Evolutionary conservation across 2,888 invertebrate genomes (phyloP), one percentile per base, ranked within the genome.

Genomic region (Ectemnius continuus): DNA sequence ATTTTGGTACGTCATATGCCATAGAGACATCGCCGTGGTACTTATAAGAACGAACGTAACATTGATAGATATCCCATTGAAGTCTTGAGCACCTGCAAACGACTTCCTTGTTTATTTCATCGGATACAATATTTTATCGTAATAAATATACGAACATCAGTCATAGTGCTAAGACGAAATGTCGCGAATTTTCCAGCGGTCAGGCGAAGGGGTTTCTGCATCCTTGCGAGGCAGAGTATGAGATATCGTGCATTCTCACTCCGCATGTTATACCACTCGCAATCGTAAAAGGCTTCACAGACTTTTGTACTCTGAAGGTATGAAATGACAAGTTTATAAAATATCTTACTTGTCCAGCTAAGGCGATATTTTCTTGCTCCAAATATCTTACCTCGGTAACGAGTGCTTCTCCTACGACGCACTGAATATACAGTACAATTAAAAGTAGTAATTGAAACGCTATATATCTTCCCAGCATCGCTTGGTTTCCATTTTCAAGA

Each of bases 161-260:
- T 93, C 71, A 93, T 92, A 23, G 93, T 92, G 66, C 91, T 90
- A 36, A 93, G 88, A 2, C 93, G 93, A 18, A 93, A 88, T 0
- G 90, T 92, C 73, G 92, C 92, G 80, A 93, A 91, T 86, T 93
- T 93, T 6, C 93, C 93, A 36, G 93, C 93, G 0, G 92, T 92
- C 3, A 93, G 90, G 52, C 88, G 87, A 62, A 93, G 86, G 0
- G 93, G 93, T 18, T 91, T 91, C 77, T 93, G 92, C 80, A 92
- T 92, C 79, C 93, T 89, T 73, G 92, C 92, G 80, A 92, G 87
- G 69, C 93, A 92, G 23, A 93, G 87, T 23, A 92, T 87, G 18
- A 93, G 83, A 59, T 89, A 88, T 82, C 89, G 91, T 60, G 90
- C 90, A 18, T 91, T 90, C 57, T 89, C 88, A 16, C 87, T 84